These are phyloP conservation scores for Danio tinwini DNA, from an alignment of 2,797 vertebrate genomes.

Conservation along the genomic window DNA sequence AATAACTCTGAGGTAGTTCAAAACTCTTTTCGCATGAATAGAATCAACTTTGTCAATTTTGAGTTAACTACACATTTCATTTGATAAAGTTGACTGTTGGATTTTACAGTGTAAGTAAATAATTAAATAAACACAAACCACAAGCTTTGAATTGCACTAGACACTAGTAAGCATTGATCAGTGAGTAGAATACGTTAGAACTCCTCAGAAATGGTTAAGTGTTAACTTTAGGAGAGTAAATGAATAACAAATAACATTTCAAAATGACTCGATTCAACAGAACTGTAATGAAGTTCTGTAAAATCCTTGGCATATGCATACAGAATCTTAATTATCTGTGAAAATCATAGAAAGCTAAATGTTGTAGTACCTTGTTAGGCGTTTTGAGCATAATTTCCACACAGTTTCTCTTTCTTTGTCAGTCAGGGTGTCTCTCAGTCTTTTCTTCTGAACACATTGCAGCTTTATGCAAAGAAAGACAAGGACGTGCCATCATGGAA, in stretches of 20 bases:
- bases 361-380: slow-evolving; percentile 82
- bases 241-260: neutral
- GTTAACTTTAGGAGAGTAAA: neutral
- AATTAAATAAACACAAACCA: neutral
- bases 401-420: slow-evolving; percentile 74
- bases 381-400: slow-evolving; percentile 81
- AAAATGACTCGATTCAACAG: neutral
- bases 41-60: no score
- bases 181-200: neutral
- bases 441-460: slow-evolving; percentile 75
- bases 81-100: no score
- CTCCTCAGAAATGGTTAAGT: slow-evolving; percentile 6
- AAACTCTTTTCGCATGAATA: no score
- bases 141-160: neutral
- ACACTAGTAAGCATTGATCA: neutral
- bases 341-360: no score
- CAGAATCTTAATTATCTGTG: neutral
- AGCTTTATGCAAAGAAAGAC: slow-evolving; percentile 74
- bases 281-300: slow-evolving; percentile 10
- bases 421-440: slow-evolving; percentile 73
- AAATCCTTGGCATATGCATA: neutral
- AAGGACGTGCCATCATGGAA: slow-evolving; percentile 27
- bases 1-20: no score
- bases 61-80: no score
- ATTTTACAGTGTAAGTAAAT: no score